These are phyloP conservation scores for Tachuris rubrigastra DNA, from an alignment of 2,113 vertebrate genomes.

Conservation along the genomic window DNA sequence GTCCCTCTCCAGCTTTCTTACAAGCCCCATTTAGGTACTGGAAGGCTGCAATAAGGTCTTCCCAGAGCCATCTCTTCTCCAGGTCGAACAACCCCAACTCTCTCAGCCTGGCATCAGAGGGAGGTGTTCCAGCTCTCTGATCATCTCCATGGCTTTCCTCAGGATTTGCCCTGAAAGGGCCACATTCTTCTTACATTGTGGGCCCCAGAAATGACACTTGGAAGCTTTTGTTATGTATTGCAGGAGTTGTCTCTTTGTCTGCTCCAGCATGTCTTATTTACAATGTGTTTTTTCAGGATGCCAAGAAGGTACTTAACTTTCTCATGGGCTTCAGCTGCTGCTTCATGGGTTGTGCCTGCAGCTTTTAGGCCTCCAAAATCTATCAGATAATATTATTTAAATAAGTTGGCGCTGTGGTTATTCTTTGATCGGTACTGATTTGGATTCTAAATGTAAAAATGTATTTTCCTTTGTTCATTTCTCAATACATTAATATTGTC, in stretches of 20 bases:
- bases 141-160: background rate
- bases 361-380: background rate
- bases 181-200: background rate
- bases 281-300: background rate
- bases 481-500: background rate
- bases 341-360: background rate
- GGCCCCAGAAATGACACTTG: background rate
- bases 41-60: background rate
- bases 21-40: background rate
- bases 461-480: background rate
- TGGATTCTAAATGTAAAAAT: background rate
- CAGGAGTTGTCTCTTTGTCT: background rate
- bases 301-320: background rate
- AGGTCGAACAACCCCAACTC: background rate
- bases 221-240: background rate
- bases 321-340: background rate
- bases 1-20: background rate
- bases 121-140: background rate
- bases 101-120: background rate
- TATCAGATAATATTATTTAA: background rate
- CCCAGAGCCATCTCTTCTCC: background rate
- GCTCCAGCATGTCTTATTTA: background rate
- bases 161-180: background rate
- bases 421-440: background rate
- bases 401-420: background rate